phyloP scores from a whole-genome alignment of 1,140 invertebrate species.

The Pinna nobilis region DNA sequence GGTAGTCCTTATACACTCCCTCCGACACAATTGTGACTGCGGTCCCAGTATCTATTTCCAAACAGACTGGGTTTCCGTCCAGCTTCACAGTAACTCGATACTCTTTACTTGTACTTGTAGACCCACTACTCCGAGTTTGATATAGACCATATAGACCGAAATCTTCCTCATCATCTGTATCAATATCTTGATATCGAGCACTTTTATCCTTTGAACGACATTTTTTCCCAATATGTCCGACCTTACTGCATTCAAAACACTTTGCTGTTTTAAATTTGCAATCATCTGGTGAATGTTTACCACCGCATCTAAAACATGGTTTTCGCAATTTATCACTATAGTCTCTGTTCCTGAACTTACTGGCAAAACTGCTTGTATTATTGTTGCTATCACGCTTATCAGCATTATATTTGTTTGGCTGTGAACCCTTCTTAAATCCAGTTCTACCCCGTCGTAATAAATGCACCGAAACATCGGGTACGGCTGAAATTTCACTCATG shows the following conservation, averaged over 20 bases:
- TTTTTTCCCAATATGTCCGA: constrained; percentile 7
- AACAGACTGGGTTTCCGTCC: neutral
- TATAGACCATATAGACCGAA: no score
- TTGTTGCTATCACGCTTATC: no score
- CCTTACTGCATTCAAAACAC: constrained; percentile 1
- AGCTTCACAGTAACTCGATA: neutral
- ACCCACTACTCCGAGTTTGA: no score
- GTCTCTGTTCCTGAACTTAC: no score
- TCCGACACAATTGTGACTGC: constrained; percentile 6
- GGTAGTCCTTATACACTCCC: neutral
- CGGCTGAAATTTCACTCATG: no score
- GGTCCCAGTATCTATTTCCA: constrained; percentile 27
- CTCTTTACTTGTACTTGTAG: neutral
- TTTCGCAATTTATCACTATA: no score
- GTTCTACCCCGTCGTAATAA: no score
- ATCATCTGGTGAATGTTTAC: constrained; percentile 3
- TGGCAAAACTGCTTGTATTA: no score
- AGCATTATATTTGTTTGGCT: no score
- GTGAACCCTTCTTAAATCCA: no score
- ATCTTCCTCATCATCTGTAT: no score
- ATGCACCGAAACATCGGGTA: no score
- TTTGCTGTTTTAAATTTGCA: neutral
- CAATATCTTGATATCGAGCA: neutral
- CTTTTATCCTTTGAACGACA: neutral
- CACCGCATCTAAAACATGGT: constrained; percentile 18